Evolutionary conservation across 2,888 invertebrate genomes (phyloP).

Genomic region (Lithophane leautieri): DNA sequence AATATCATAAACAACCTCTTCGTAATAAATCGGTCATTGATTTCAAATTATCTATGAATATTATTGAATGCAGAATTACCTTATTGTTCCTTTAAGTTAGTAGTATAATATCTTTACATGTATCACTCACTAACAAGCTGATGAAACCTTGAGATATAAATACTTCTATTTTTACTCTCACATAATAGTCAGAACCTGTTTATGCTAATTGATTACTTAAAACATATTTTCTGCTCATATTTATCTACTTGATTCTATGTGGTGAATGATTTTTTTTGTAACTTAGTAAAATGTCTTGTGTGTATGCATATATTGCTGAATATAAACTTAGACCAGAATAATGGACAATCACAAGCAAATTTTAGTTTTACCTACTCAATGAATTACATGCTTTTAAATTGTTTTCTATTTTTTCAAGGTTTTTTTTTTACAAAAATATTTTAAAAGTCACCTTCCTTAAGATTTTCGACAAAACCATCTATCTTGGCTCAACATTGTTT

Average conservation of each 20-base stretch:
- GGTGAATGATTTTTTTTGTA: neutral
- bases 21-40: constrained; percentile 40
- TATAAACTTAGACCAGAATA: neutral
- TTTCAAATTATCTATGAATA: constrained; percentile 45
- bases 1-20: constrained; percentile 23
- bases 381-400: neutral
- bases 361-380: neutral
- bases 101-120: constrained; percentile 12
- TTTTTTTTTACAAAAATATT: neutral
- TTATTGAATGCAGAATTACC: constrained; percentile 37
- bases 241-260: neutral
- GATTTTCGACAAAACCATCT: constrained; percentile 38
- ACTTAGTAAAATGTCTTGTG: neutral
- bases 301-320: neutral
- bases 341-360: neutral
- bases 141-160: constrained; percentile 41
- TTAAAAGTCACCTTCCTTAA: constrained; percentile 49
- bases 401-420: too few relatives aligned
- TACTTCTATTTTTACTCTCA: constrained; percentile 29
- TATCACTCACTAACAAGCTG: constrained; percentile 29
- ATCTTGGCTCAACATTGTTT: constrained; percentile 34
- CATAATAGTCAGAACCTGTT: constrained; percentile 16
- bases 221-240: constrained; percentile 5
- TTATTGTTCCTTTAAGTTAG: constrained; percentile 34
- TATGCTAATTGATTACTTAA: constrained; percentile 1